Evolutionary conservation across 2,113 vertebrate species (phyloP).

Genomic region (Axis porcinus): DNA sequence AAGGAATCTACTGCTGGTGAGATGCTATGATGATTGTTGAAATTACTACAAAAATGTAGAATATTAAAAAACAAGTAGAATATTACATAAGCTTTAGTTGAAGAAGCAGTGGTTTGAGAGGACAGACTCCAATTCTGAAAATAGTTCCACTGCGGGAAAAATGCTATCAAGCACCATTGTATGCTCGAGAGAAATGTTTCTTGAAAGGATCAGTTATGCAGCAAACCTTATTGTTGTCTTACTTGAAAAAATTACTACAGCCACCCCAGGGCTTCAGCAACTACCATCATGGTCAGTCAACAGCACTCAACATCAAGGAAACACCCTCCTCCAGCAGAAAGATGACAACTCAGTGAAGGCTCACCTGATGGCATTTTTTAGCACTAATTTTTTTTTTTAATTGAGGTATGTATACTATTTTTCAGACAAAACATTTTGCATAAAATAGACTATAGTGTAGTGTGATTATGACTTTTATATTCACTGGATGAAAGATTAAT

Average conservation of each 20-base stretch:
- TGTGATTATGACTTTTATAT: neutral
- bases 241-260: neutral
- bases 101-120: neutral
- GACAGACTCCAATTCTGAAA: neutral
- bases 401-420: neutral
- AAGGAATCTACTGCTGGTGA: neutral
- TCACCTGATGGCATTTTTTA: neutral
- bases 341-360: too few species aligned
- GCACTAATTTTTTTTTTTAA: neutral
- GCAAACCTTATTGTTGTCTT: neutral
- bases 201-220: neutral
- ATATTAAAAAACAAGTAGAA: neutral
- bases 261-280: neutral
- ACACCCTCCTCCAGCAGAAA: neutral
- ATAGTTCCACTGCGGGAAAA: neutral
- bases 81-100: neutral
- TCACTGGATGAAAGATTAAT: neutral
- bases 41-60: neutral
- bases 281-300: neutral
- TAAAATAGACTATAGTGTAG: neutral
- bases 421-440: neutral
- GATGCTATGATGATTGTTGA: neutral
- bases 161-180: neutral
- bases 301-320: neutral
- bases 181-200: neutral